Conservation (phyloP, 2,113 vertebrate species). For the Chloroceryle aenea region DNA sequence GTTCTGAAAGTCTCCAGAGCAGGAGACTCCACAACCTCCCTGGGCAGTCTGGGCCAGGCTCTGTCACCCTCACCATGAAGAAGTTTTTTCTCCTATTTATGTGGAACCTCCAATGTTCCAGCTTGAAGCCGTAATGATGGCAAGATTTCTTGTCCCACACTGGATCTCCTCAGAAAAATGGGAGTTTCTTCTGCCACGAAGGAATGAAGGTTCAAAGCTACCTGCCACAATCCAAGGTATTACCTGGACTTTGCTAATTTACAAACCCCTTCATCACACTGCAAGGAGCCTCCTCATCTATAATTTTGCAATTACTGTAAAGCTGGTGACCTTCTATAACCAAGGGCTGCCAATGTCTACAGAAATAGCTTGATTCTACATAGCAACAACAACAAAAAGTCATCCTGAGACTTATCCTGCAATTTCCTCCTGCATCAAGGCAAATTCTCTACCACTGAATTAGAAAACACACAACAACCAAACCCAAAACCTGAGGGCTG, state of each 20-base stretch:
- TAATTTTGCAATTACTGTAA: background rate
- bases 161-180: rapidly evolving
- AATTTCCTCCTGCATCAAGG: background rate
- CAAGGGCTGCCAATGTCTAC: background rate
- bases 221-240: background rate
- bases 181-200: background rate
- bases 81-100: too few species aligned
- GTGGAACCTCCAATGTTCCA: too few species aligned
- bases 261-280: background rate
- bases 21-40: too few species aligned
- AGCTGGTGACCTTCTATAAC: background rate
- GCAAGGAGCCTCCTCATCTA: background rate
- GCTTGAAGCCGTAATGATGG: too few species aligned
- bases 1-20: too few species aligned
- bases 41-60: too few species aligned
- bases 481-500: background rate
- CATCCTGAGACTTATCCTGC: background rate
- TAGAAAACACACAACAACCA: background rate
- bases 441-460: background rate
- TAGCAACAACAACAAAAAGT: too few species aligned
- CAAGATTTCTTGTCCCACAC: background rate
- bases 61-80: too few species aligned
- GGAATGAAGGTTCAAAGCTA: background rate
- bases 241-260: background rate
- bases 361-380: background rate